Conservation (phyloP, 2,113 vertebrate genomes). For the Suncus etruscus region DNA sequence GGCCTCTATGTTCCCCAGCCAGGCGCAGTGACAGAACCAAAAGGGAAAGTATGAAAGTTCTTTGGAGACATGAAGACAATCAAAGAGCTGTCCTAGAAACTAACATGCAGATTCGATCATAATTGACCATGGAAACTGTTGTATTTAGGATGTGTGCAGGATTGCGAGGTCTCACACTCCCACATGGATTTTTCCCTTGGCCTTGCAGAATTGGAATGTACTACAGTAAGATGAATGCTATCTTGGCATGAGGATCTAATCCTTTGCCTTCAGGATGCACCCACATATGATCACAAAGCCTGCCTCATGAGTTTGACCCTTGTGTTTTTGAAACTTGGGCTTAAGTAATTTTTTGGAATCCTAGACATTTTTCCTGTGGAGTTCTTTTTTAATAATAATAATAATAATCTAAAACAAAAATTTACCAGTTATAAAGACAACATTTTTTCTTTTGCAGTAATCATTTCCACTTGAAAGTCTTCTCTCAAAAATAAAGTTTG, state of each 20-base stretch:
- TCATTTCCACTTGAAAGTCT: background rate
- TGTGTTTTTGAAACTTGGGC: background rate
- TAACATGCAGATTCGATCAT: background rate
- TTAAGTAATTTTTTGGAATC: slow-evolving; percentile 3
- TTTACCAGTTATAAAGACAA: slow-evolving; percentile 25
- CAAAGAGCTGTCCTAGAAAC: no score
- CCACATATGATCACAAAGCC: background rate
- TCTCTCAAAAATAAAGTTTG: background rate
- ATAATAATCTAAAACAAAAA: background rate
- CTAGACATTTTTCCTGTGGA: background rate
- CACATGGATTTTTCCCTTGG: background rate
- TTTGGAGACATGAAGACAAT: background rate
- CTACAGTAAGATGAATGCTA: background rate
- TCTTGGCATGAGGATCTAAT: background rate
- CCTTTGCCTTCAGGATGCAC: background rate
- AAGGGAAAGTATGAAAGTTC: background rate
- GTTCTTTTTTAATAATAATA: slow-evolving; percentile 17
- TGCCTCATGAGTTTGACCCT: background rate
- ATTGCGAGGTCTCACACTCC: background rate
- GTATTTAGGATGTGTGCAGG: background rate
- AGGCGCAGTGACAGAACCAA: background rate
- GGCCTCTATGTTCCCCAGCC: background rate
- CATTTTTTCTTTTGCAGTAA: background rate
- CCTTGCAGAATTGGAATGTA: background rate
- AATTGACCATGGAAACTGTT: background rate